Base-by-base conservation (phyloP, 2,113 vertebrate species). In the Gnathonemus echidnorhynchus region DNA sequence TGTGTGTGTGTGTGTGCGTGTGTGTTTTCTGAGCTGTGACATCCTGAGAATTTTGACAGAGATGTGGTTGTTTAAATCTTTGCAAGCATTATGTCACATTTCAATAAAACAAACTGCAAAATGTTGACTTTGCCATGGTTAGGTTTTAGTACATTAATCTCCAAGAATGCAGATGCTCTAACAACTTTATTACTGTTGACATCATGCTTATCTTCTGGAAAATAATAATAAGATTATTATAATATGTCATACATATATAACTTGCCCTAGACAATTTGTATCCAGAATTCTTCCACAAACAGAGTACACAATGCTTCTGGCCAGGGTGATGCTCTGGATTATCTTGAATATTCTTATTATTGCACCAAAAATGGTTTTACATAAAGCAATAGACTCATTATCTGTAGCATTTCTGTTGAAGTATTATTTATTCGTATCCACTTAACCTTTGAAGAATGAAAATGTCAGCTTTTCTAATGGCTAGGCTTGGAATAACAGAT, bases 371-470 rank as follows among this genome's bases (percentile, higher is more conserved):
- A 39, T 77, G 4, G 35, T 66, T 39, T 39, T 77, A 77, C 3
- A 77, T 39, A 80, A 39, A 80, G 39, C 74, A 80, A 80, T 80
- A 80, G 74, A 42, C 74, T 80, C 74, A 80, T 80, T 80, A 80
- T 80, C 74, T 80, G 31, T 42, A 80, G 31, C 35, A 80, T 35
- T 35, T 80, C 35, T 21, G 2, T 80, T 80, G 74, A 39, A 80
- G 13, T 80, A 80, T 35, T 80, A 42, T 80, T 80, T 80, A 42
- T 80, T 80, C 27, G 13, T 80, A 80, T 42, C 15, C 35, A 42
- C 74, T 80, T 80, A 80, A 80, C 74, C 4, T 77, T 7, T 77
- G 70, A 77, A 77, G 70, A 39, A 17, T 35, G 15, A 19, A 77
- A 42, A 39, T 77, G 70, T 77, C 70, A 77, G 70, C 70, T 77